phyloP scores from a whole-genome alignment of 53 echinoderm and acorn worm species.

The Echinometra lucunter region DNA sequence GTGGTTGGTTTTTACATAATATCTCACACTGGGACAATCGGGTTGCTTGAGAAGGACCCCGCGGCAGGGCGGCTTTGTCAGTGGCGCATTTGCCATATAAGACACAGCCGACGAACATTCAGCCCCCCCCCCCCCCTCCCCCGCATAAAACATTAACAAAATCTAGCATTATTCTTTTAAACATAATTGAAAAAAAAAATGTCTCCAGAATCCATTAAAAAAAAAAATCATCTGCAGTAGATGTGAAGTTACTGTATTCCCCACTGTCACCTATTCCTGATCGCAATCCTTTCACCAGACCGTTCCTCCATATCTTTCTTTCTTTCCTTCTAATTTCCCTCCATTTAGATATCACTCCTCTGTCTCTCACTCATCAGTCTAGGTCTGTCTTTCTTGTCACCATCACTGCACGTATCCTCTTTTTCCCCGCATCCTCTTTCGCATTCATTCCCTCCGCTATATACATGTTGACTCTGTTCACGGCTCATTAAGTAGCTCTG shows the following conservation, averaged over 20 bases:
- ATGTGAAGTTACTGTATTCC: neutral
- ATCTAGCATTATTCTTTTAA: neutral
- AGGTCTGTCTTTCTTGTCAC: neutral
- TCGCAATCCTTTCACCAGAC: neutral
- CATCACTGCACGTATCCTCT: neutral
- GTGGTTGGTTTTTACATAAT: neutral
- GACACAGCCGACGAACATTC: no score
- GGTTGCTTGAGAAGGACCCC: neutral
- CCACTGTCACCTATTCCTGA: neutral
- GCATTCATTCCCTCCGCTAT: neutral
- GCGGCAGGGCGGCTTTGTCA: no score
- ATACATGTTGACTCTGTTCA: neutral
- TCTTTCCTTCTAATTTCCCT: neutral
- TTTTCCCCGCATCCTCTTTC: neutral
- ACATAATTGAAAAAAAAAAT: neutral
- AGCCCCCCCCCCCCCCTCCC: neutral
- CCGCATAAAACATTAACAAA: neutral
- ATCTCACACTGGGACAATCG: neutral
- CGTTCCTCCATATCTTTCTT: neutral
- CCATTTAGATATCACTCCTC: neutral
- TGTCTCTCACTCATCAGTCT: neutral
- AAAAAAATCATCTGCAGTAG: neutral
- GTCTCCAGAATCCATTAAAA: neutral
- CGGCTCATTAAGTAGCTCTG: neutral
- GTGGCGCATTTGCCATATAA: no score